Base-by-base conservation (phyloP, 37 sponge, comb jelly and placozoan genomes). In the Bolinopsis microptera region DNA sequence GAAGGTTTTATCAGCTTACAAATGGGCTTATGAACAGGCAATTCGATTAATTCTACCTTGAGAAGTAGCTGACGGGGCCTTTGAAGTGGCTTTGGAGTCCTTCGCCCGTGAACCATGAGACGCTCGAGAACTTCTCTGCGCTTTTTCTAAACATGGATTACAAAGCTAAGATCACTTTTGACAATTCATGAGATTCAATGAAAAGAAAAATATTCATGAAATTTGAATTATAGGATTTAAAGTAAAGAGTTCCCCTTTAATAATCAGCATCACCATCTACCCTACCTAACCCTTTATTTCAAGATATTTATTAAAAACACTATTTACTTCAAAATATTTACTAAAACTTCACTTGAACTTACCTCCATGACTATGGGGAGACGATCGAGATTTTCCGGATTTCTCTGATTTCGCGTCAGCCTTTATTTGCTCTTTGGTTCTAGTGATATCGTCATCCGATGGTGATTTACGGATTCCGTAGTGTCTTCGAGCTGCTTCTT, bases 401-500 rank as follows among this genome's bases (percentile, higher is more conserved):
- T 48, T 48, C 61, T 48, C 80, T 21, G 80, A 27, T 32, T 77
- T 77, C 3, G 80, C 80, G 1, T 34, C 80, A 2, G 80, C 80
- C 35, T 77, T 77, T 21, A 77, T 77, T 36, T 32, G 80, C 80
- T 77, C 33, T 32, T 77, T 77, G 34, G 80, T 77, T 27, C 27
- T 77, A 18, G 80, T 36, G 21, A 77, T 32, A 18, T 77, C 80
- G 37, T 77, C 80, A 27, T 77, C 33, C 1, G 36, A 35, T 16
- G 80, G 80, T 1, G 80, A 77, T 18, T 32, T 27, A 5, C 80
- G 33, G 33, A 86, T 86, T 16, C 90, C 90, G 90, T 86, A 86
- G 61, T 86, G 90, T 25, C 36, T 86, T 13, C 90, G 1, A 26
- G 90, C 90, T 5, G 90, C 90, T 27, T 86, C 90, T 39, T 39